phyloP scores from a whole-genome alignment of 1,140 invertebrate species.

The Mizuhopecten yessoensis region DNA sequence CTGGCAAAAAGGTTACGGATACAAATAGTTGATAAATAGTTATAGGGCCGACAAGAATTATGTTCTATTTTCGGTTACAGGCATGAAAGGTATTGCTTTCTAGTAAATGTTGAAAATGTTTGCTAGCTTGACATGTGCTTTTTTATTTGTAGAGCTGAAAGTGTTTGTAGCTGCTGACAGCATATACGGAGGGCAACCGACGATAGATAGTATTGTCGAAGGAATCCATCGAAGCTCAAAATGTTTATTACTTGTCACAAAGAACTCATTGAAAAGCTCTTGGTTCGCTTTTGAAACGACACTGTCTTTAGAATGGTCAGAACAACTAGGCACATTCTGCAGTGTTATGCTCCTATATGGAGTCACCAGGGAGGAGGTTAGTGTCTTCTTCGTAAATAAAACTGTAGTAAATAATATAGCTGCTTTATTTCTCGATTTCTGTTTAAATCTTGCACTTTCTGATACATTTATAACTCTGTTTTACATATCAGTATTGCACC shows the following conservation, averaged over 20 bases:
- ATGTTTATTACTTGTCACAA: background rate
- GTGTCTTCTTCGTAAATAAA: background rate
- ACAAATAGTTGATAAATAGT: too few relatives aligned
- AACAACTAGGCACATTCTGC: background rate
- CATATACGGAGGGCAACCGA: background rate
- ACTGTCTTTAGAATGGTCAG: background rate
- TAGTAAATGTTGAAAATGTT: too few relatives aligned
- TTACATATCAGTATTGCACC: too few relatives aligned
- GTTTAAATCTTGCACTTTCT: too few relatives aligned
- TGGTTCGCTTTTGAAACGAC: slow-evolving; percentile 22
- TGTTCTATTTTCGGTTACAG: too few relatives aligned
- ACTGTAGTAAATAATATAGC: too few relatives aligned
- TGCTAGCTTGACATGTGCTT: too few relatives aligned
- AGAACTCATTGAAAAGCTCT: background rate
- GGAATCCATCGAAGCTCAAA: background rate
- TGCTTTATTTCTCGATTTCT: too few relatives aligned
- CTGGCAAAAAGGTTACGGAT: too few relatives aligned
- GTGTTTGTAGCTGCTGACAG: background rate
- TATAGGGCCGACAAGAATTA: too few relatives aligned
- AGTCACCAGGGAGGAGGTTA: background rate
- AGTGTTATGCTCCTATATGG: background rate
- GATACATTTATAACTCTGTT: too few relatives aligned
- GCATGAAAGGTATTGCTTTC: too few relatives aligned
- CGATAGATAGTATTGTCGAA: background rate
- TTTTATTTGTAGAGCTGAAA: background rate